Percentiles rank a stretch among this genome's conserved stretches.
phyloP scores from a whole-genome alignment of 2,888 invertebrate genomes.

The Cerceris rybyensis region DNA sequence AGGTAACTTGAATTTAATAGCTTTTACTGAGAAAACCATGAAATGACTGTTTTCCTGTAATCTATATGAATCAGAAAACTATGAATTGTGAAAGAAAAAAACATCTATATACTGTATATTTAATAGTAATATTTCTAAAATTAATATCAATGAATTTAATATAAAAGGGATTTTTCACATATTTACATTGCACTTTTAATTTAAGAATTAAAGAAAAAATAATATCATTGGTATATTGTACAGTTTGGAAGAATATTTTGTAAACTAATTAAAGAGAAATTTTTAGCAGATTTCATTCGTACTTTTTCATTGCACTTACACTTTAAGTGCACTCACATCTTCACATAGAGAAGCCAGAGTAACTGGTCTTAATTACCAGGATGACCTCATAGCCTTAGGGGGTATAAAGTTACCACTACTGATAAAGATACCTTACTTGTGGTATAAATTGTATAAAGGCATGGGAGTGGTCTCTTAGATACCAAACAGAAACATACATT shows the following conservation, averaged over 20 bases:
- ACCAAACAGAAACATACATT: conserved; percentile 15
- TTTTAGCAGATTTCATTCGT: conserved; percentile 43
- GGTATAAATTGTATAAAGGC: conserved; percentile 38
- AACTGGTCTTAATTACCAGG: conserved; percentile 80
- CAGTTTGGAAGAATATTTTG: no score
- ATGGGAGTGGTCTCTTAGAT: conserved; percentile 64
- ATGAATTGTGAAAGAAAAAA: background rate
- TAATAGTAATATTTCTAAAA: no score
- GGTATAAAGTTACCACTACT: conserved; percentile 76
- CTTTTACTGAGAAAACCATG: background rate
- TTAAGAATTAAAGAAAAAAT: no score
- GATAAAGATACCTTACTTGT: conserved; percentile 69
- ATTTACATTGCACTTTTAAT: no score
- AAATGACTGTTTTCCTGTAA: background rate
- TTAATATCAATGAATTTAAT: no score
- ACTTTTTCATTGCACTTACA: conserved; percentile 52
- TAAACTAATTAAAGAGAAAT: conserved; percentile 4
- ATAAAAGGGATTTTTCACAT: no score
- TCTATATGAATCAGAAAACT: background rate
- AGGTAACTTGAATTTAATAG: background rate
- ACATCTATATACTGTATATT: no score
- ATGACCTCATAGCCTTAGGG: conserved; percentile 80
- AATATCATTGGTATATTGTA: no score
- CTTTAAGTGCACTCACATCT: conserved; percentile 38
- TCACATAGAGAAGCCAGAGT: conserved; percentile 72